Conservation (phyloP, 2,113 vertebrate genomes). For the Pteruthius melanotis region DNA sequence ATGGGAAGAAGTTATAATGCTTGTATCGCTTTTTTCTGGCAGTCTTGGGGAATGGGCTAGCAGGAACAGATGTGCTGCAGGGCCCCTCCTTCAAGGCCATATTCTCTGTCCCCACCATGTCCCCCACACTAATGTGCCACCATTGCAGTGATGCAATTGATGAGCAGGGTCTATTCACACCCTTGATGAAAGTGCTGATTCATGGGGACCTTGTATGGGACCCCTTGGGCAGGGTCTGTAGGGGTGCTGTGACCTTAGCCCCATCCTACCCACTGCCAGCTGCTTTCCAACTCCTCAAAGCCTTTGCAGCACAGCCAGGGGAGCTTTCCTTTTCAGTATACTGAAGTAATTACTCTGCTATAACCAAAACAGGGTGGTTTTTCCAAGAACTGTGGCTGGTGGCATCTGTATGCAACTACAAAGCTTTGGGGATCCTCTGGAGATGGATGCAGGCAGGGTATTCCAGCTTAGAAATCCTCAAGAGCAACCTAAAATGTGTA, state of each 20-base stretch:
- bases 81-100: not conserved
- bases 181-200: not conserved
- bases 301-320: not conserved
- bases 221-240: not conserved
- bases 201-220: not conserved
- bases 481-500: not conserved
- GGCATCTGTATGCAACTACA: not conserved
- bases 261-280: not conserved
- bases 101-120: not conserved
- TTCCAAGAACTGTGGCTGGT: not conserved
- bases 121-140: not conserved
- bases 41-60: not conserved
- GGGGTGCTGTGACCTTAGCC: not conserved
- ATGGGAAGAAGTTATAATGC: accelerated
- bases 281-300: not conserved
- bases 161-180: not conserved
- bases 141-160: not conserved
- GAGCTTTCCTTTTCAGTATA: not conserved
- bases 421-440: not conserved
- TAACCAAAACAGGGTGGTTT: not conserved
- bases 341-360: not conserved
- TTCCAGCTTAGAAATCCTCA: not conserved
- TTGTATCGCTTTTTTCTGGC: not conserved
- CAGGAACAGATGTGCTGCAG: not conserved
- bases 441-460: not conserved